A percentile compares a stretch with the other conserved stretches of the same genome.
Evolutionary conservation across 2,113 vertebrate genomes (phyloP).

Genomic region (Mirza zaza): DNA sequence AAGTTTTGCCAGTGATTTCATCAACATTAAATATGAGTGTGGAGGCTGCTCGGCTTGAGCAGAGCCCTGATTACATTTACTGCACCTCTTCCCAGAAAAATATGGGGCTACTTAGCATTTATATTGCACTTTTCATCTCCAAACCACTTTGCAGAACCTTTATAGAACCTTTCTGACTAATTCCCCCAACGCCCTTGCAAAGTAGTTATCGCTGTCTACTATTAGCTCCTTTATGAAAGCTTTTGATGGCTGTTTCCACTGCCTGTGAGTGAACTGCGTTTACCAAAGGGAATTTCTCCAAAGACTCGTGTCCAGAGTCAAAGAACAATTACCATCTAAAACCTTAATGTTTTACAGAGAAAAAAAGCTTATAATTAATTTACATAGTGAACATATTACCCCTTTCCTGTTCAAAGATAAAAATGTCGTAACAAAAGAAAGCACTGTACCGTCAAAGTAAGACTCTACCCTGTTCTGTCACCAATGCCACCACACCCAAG

Average conservation of each 20-base stretch:
- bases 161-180: neutral
- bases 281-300: conserved; percentile 15
- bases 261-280: neutral
- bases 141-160: conserved; percentile 49
- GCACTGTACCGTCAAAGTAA: neutral
- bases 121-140: conserved; percentile 44
- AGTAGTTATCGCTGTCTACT: neutral
- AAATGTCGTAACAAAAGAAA: neutral
- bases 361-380: neutral
- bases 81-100: conserved; percentile 44
- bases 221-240: neutral
- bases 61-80: conserved; percentile 6
- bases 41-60: neutral
- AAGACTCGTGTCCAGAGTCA: conserved; percentile 6
- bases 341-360: neutral
- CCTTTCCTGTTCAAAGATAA: neutral
- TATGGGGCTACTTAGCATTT: conserved; percentile 60
- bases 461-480: neutral
- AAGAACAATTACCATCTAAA: conserved; percentile 1
- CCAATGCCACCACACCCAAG: neutral
- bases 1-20: neutral
- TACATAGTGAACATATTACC: neutral
- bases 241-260: neutral
- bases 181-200: neutral
- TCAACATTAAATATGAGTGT: neutral